phyloP scores from a whole-genome alignment of 2,797 vertebrate genomes.

The Girardinus metallicus region DNA sequence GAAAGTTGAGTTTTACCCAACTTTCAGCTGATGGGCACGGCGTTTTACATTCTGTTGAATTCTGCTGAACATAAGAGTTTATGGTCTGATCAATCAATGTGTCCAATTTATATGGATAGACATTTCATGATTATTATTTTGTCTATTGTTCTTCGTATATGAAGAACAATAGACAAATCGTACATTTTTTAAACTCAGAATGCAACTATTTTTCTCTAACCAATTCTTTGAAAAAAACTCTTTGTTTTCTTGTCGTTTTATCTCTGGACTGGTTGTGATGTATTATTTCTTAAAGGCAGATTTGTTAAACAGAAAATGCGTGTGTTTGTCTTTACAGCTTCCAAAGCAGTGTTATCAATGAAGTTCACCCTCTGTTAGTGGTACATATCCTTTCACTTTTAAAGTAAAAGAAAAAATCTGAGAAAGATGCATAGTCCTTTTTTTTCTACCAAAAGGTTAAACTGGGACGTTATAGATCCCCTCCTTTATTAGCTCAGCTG shows the following conservation, averaged over 20 bases:
- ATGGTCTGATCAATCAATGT: neutral
- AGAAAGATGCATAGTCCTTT: conserved; percentile 44
- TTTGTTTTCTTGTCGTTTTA: neutral
- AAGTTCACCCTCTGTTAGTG: conserved; percentile 43
- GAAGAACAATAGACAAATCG: no score
- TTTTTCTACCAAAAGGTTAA: conserved; percentile 52
- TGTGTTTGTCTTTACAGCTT: neutral
- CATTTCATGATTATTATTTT: neutral
- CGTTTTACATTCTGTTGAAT: neutral
- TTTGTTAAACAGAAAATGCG: neutral
- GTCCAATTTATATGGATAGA: neutral
- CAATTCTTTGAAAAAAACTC: neutral
- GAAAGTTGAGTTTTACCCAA: neutral
- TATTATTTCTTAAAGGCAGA: neutral
- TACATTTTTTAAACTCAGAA: neutral
- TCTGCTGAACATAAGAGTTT: neutral
- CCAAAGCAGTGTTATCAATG: conserved; percentile 24
- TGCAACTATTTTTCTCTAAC: neutral
- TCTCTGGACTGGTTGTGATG: neutral
- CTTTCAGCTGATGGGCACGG: neutral
- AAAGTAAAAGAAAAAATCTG: conserved; percentile 34
- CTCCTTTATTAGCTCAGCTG: conserved; percentile 64
- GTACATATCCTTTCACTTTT: conserved; percentile 27
- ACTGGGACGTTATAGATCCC: conserved; percentile 71
- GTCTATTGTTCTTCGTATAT: neutral